Evolutionary conservation across 2,888 invertebrate species (phyloP).

Genomic region (Pandemis corylana): DNA sequence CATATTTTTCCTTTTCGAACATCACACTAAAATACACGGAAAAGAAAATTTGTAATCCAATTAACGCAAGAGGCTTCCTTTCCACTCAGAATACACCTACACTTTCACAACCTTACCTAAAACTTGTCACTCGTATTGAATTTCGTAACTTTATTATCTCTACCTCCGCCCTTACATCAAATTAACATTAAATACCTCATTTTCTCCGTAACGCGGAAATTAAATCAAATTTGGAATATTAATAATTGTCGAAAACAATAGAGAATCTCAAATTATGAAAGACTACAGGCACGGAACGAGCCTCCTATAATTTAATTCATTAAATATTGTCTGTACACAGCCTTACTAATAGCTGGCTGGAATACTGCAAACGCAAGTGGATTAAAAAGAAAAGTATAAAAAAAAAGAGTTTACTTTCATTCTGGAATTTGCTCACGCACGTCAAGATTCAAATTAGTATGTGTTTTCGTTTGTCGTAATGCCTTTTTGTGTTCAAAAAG

Average conservation of each 20-base stretch:
- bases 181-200: background rate
- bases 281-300: conserved; percentile 11
- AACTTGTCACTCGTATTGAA: background rate
- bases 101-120: background rate
- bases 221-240: conserved; percentile 23
- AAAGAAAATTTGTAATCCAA: background rate
- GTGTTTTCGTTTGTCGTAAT: background rate
- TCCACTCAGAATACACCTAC: background rate
- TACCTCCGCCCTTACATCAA: background rate
- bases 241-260: conserved; percentile 13
- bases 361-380: background rate
- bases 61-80: background rate
- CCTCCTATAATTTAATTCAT: conserved; percentile 11
- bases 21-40: background rate
- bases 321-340: conserved; percentile 1
- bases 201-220: background rate
- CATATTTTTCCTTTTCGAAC: no score
- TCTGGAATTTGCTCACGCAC: background rate
- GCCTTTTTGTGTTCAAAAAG: background rate
- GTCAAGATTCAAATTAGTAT: background rate
- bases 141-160: background rate
- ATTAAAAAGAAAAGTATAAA: background rate
- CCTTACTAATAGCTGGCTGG: background rate
- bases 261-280: conserved; percentile 24
- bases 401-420: background rate